A percentile compares a stretch with the other conserved stretches of the same genome.
Evolutionary conservation across 2,113 vertebrate genomes (phyloP).

Genomic region (Pterophyllum scalare): DNA sequence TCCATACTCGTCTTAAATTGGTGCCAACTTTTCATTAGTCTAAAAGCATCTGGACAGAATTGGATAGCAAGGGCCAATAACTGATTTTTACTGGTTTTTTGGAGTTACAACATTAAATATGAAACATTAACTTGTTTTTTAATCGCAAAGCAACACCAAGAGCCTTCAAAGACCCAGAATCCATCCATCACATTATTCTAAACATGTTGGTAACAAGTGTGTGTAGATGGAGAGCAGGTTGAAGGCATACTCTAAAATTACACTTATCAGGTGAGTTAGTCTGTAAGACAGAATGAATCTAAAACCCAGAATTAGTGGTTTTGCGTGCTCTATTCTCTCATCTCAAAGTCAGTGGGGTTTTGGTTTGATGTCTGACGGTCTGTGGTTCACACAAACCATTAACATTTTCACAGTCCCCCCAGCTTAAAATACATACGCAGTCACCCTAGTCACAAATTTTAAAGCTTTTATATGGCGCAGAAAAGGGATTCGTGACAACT

Average conservation of each 20-base stretch:
- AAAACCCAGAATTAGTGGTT: not conserved
- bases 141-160: not conserved
- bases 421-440: not conserved
- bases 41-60: not conserved
- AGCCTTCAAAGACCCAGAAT: too few relatives aligned
- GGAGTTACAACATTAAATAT: too few relatives aligned
- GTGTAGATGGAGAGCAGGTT: too few relatives aligned
- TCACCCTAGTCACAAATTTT: not conserved
- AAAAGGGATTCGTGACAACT: not conserved
- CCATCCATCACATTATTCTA: too few relatives aligned
- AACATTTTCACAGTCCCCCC: not conserved
- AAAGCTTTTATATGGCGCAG: not conserved
- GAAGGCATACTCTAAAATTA: not conserved
- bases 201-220: too few relatives aligned
- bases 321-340: not conserved
- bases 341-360: not conserved
- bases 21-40: not conserved
- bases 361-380: not conserved
- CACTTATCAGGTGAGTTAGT: too few relatives aligned
- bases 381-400: fast-evolving
- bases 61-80: not conserved
- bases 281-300: not conserved
- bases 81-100: not conserved
- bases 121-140: too few relatives aligned
- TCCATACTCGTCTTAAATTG: not conserved